Evolutionary conservation across 2,888 invertebrate genomes (phyloP), one percentile per base, ranked within the genome.

Genomic region (Terebella lapidaria): DNA sequence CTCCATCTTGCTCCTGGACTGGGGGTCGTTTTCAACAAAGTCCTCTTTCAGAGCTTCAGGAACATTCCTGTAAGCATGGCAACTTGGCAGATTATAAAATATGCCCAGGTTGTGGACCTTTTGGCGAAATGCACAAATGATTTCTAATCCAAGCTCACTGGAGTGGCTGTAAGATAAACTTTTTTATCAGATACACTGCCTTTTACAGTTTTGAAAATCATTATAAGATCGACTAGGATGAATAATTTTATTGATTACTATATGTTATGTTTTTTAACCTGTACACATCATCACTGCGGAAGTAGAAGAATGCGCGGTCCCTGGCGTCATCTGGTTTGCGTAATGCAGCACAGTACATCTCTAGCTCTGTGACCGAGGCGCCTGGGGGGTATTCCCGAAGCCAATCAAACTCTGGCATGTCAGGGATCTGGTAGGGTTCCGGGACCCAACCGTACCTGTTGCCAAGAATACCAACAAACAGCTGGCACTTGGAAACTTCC

Each of bases 401-500:
- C 81, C 82, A 82, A 54, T 77, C 73, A 67, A 76, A 77, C 59
- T 77, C 72, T 0, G 69, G 64, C 20, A 68, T 67, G 61, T 76
- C 74, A 22, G 77, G 75, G 2, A 79, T 68, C 4, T 67, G 65
- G 52, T 75, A 74, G 10, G 62, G 65, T 4, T 70, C 68, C 5
- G 81, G 80, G 29, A 73, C 69, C 70, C 75, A 79, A 20, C 82
- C 82, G 65, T 81, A 81, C 27, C 83, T 69, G 56, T 79, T 75
- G 27, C 81, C 82, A 35, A 82, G 70, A 22, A 83, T 69, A 2
- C 81, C 83, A 46, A 83, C 64, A 66, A 83, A 82, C 30, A 81
- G 69, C 64, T 83, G 74, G 60, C 81, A 79, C 49, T 72, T 73
- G 15, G 68, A 63, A 27, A 80, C 75, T 70, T 82, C 81, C 15